These are phyloP conservation scores for Trachelus stipa DNA, from an alignment of 2,888 invertebrate genomes.

Conservation along the genomic window DNA sequence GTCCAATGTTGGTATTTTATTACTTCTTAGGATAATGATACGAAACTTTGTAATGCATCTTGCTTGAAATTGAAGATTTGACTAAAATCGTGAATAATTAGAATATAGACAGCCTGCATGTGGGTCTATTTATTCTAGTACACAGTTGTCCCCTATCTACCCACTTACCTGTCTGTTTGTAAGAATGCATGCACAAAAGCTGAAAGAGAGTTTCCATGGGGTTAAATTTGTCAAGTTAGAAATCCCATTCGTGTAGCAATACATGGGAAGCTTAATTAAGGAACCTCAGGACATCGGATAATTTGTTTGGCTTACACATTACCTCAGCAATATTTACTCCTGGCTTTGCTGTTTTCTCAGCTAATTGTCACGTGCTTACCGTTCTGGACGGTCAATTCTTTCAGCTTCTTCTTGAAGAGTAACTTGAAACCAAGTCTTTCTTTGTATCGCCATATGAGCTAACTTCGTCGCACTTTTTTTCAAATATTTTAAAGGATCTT, in stretches of 20 bases:
- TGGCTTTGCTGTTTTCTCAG: background rate
- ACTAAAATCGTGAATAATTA: background rate
- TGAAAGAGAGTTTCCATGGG: background rate
- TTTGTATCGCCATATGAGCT: background rate
- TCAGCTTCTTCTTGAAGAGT: background rate
- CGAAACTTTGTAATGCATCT: background rate
- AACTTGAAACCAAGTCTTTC: background rate
- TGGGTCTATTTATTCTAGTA: too few species aligned
- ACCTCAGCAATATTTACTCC: background rate
- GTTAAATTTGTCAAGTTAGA: background rate
- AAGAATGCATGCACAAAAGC: background rate
- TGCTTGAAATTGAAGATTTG: background rate
- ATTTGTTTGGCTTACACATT: background rate
- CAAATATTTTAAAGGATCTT: too few species aligned
- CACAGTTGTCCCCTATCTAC: too few species aligned
- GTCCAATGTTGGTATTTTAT: background rate
- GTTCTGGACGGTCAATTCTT: background rate
- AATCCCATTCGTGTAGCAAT: background rate
- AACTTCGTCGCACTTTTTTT: background rate
- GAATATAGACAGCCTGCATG: background rate
- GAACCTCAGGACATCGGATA: background rate
- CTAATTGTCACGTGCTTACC: background rate
- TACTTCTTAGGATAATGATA: background rate
- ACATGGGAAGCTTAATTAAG: background rate
- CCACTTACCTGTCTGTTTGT: background rate